A percentile compares a stretch with the other conserved stretches of the same genome.
phyloP scores from a whole-genome alignment of 1,140 invertebrate genomes.

The Aphelenchoides fujianensis region DNA sequence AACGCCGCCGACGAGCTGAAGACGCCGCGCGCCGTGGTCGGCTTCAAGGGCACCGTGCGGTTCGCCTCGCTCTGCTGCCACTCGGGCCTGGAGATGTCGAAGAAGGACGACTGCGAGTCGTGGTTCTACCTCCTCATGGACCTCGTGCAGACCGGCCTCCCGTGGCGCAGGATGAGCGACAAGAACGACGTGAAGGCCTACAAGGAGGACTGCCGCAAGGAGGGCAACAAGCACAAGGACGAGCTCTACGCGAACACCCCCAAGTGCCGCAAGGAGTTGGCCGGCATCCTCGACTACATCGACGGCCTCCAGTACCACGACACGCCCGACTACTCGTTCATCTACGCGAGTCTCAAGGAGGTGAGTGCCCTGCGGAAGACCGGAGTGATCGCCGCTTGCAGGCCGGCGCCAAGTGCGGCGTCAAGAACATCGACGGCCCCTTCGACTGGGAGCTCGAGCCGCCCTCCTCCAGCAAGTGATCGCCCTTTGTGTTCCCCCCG shows the following conservation, averaged over 20 bases:
- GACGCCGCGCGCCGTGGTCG: slow-evolving; percentile 15
- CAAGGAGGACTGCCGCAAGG: slow-evolving; percentile 31
- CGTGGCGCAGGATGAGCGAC: slow-evolving; percentile 32
- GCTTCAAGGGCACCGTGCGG: slow-evolving; percentile 27
- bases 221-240: slow-evolving; percentile 3
- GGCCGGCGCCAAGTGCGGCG: too few relatives aligned
- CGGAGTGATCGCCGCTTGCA: too few relatives aligned
- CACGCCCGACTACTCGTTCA: too few relatives aligned
- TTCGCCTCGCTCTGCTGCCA: slow-evolving; percentile 33
- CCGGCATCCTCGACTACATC: slow-evolving; percentile 27
- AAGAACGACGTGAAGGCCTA: slow-evolving; percentile 25
- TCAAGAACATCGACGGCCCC: too few relatives aligned
- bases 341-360: too few relatives aligned
- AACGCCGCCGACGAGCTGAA: slow-evolving; percentile 23
- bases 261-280: slow-evolving; percentile 5
- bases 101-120: slow-evolving; percentile 44
- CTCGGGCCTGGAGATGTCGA: slow-evolving; percentile 32
- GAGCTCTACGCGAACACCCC: neutral
- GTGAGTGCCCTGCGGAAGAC: too few relatives aligned
- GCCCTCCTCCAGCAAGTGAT: too few relatives aligned
- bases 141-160: slow-evolving; percentile 22
- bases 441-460: too few relatives aligned
- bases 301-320: too few relatives aligned
- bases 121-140: slow-evolving; percentile 46
- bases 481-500: too few relatives aligned